Evolutionary conservation across 37 sponge, comb jelly and placozoan genomes (phyloP), one percentile per base, ranked within the genome.

Genomic region (Trichoplax adhaerens): DNA sequence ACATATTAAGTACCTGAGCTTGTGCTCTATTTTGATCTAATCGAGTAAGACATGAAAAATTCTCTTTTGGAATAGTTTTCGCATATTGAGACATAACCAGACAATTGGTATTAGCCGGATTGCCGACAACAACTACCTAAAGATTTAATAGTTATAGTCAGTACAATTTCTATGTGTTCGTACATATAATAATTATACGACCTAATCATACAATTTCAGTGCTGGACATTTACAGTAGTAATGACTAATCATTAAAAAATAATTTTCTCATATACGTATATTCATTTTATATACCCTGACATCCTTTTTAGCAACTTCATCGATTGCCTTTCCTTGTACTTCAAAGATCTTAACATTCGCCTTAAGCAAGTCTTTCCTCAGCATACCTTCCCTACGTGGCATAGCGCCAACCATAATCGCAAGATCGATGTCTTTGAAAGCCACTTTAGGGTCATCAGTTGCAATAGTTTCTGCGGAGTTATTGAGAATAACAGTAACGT

Each of bases 101-200:
- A 54, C 84, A 82, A 64, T 97, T 97, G 52, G 99, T 97, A 82
- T 97, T 97, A 76, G 94, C 94, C 6, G 99, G 99, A 76, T 97
- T 97, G 55, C 99, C 98, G 29, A 93, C 94, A 50, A 93, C 90
- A 68, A 93, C 71, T 52, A 93, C 91, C 91, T 91, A 57, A 8
- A 52, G 46, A 50, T 48, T 48, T 3, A 1, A n/a, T 29, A 29
- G 68, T 50, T 49, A 8, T 49, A 10, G 0, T 7, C 7, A 6
- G 8, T 66, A 66, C 46, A 7, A 66, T 66, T 5, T 48, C 54
- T 46, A 70, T 50, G 48, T 48, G 3, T 46, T 63, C 50, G n/a
- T 70, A 46, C 29, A 29, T 12, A 60, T 60, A 60, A 10, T 12
- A 12, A 60, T 12, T 60, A 12, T 10, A n/a, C 10, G 12, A n/a